Percentiles rank a stretch among this genome's conserved stretches.
Evolutionary conservation across 2,797 vertebrate genomes (phyloP).

Genomic region (Enoplosus armatus): DNA sequence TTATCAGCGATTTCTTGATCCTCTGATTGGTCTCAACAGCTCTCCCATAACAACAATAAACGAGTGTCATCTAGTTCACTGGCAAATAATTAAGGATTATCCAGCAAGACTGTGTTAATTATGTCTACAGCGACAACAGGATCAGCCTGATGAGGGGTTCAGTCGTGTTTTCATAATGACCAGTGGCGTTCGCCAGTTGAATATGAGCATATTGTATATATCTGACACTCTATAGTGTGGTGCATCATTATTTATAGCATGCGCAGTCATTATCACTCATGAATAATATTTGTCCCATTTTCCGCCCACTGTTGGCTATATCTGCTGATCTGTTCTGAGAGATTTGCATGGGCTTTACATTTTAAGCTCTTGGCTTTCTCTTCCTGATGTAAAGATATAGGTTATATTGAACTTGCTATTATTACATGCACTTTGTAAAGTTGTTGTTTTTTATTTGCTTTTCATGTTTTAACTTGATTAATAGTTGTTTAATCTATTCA

Average conservation of each 20-base stretch:
- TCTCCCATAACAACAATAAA: conserved; percentile 65
- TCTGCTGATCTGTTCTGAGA: conserved; percentile 44
- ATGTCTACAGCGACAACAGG: conserved; percentile 61
- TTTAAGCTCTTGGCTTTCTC: conserved; percentile 37
- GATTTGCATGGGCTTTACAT: conserved; percentile 57
- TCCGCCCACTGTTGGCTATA: conserved; percentile 45
- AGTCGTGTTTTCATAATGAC: conserved; percentile 59
- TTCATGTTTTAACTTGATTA: conserved; percentile 36
- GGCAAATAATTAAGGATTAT: conserved; percentile 80
- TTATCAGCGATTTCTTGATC: conserved; percentile 65
- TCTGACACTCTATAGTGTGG: conserved; percentile 6
- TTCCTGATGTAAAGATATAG: conserved; percentile 36
- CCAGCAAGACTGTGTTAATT: conserved; percentile 72
- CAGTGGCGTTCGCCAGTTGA: conserved; percentile 33
- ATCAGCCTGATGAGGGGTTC: conserved; percentile 62
- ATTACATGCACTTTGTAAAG: conserved; percentile 19
- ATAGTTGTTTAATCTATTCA: conserved; percentile 21
- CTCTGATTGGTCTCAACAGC: conserved; percentile 64
- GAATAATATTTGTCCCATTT: conserved; percentile 48
- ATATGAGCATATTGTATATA: conserved; percentile 23
- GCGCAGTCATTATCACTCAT: conserved; percentile 49
- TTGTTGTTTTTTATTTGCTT: conserved; percentile 1
- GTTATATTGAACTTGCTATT: conserved; percentile 11
- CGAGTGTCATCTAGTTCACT: conserved; percentile 69
- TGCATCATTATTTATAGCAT: conserved; percentile 41